Evolutionary conservation across 2,797 vertebrate genomes (phyloP), one percentile per base, ranked within the genome.

Genomic region (Percopsis omiscomaycus): DNA sequence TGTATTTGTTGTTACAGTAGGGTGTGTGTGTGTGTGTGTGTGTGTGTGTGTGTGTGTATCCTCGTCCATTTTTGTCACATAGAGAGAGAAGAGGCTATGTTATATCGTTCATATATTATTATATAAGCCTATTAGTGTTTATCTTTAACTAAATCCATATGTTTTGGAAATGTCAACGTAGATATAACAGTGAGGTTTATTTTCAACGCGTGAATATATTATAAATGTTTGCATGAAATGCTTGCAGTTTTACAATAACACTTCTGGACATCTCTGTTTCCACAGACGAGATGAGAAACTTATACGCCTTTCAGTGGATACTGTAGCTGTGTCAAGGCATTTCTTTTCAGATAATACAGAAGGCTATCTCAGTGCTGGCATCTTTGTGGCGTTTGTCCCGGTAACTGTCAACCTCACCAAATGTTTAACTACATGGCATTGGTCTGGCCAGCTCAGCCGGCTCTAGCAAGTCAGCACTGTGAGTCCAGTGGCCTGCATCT

Each of bases 331-430:
- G 81, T 84, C 67, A 58, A 55, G 47, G 69, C 80, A 71, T 75
- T 69, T 22, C 22, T 22, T 22, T 22, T 22, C 22, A 22, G 22
- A 60, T 64, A 71, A 73, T 73, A 81, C 78, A 77, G 74, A 75
- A 59, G 75, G 73, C 73, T 63, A 55, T 72, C 55, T 65, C 70
- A 46, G 66, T 28, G 62, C 69, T 76, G 76, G 46, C 72, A 61
- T 59, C 10, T 13, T 68, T 37, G 53, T 82, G 73, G 62, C 72
- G 37, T 66, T 79, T 81, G 83, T 84, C 86, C 80, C 79, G 66
- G 68, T 80, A 73, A 58, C 70, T 86, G 81, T 89, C 86, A 85
- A 52, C 78, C 71, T 67, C 78, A 49, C 84, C 87, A 86, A 87
- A 86, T 89, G 85, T 85, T 80, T 28, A 30, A 73, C 64, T 82